These are phyloP conservation scores for Crocuta crocuta DNA, from an alignment of 2,113 vertebrate species.

Conservation along the genomic window DNA sequence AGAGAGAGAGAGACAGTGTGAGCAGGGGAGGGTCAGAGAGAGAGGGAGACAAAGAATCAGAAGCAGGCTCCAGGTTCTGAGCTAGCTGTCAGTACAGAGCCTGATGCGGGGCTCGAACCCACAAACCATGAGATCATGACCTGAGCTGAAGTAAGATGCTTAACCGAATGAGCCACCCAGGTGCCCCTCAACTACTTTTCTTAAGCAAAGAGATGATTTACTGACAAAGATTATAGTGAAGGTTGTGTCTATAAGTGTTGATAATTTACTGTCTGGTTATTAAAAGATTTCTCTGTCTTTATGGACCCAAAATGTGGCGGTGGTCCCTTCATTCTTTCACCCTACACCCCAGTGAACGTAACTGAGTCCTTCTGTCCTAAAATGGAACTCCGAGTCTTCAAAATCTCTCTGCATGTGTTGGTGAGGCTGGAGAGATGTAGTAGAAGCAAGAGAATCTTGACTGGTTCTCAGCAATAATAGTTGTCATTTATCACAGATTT, in stretches of 20 bases:
- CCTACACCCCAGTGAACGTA: background rate
- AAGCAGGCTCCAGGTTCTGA: no score
- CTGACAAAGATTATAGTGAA: background rate
- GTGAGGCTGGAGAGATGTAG: background rate
- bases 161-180: no score
- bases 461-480: background rate
- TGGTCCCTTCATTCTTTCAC: background rate
- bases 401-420: background rate
- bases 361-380: background rate
- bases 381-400: background rate
- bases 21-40: no score
- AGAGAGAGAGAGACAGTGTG: no score
- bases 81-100: no score
- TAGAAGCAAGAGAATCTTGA: background rate
- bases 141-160: no score
- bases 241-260: background rate
- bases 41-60: no score
- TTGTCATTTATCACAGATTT: background rate
- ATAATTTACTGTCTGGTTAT: background rate
- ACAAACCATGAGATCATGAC: no score
- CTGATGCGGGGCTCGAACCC: no score
- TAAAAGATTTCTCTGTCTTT: constrained; percentile 21
- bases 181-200: background rate
- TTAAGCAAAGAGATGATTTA: background rate
- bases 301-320: background rate